Evolutionary conservation across 2,113 vertebrate genomes (phyloP).

Genomic region (Entelurus aequoreus): DNA sequence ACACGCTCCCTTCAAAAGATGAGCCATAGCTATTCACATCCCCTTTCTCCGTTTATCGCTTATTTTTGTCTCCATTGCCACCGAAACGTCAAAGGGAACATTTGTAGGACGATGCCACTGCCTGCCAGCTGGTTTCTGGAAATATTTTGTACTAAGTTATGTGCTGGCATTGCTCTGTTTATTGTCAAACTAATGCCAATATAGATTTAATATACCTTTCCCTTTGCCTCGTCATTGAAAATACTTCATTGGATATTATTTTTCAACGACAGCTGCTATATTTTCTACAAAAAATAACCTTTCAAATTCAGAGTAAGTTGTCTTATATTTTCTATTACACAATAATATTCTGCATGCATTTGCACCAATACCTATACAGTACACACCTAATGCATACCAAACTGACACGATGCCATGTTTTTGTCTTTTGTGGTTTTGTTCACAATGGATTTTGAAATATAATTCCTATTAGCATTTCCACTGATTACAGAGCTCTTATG

Average conservation of each 20-base stretch:
- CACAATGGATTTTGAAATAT: constrained; percentile 26
- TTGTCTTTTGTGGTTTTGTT: constrained; percentile 37
- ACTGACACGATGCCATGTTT: constrained; percentile 25
- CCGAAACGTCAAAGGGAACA: constrained; percentile 52
- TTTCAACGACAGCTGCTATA: constrained; percentile 51
- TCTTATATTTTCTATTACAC: constrained; percentile 37
- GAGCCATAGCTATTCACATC: constrained; percentile 44
- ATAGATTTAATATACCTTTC: constrained; percentile 53
- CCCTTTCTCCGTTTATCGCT: neutral
- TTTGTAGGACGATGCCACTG: constrained; percentile 52
- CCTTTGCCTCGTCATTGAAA: constrained; percentile 31
- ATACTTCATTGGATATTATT: constrained; percentile 21
- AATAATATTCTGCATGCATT: constrained; percentile 43
- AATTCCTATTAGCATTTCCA: constrained; percentile 3
- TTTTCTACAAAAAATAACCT: constrained; percentile 46
- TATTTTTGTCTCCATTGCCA: constrained; percentile 29
- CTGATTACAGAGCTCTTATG: neutral
- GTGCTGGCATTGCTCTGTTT: constrained; percentile 22
- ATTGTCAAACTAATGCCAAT: constrained; percentile 21
- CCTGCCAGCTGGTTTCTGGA: constrained; percentile 80
- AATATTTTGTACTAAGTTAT: constrained; percentile 59
- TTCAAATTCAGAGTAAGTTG: constrained; percentile 29
- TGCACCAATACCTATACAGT: constrained; percentile 47
- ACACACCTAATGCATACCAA: constrained; percentile 39
- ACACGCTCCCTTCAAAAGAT: constrained; percentile 16